These are phyloP conservation scores for Caenorhabditis japonica DNA, from an alignment of 2,888 invertebrate species.

Conservation along the genomic window DNA sequence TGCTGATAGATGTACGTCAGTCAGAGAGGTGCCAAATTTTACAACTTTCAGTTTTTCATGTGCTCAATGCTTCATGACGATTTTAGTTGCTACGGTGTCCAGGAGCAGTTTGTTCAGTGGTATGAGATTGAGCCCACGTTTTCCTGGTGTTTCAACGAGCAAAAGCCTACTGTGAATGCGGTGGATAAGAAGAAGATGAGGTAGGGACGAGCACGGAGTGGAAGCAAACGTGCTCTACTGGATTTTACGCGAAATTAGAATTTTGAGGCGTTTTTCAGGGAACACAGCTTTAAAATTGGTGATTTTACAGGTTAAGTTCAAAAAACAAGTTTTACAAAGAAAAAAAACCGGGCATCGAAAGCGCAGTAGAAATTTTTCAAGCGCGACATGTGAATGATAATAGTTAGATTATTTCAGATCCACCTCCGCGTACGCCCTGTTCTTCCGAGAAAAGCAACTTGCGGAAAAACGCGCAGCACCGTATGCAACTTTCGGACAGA, in stretches of 20 bases:
- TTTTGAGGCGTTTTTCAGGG: too few species aligned
- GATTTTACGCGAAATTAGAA: too few species aligned
- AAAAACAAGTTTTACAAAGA: too few species aligned
- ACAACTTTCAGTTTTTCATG: not conserved
- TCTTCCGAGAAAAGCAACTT: conserved; percentile 37
- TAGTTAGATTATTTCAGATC: conserved; percentile 12
- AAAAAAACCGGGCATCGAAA: too few species aligned
- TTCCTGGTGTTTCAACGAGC: too few species aligned
- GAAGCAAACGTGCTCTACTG: too few species aligned
- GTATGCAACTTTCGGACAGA: conserved; percentile 27
- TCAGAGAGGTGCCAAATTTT: conserved; percentile 39
- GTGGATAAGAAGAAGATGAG: too few species aligned
- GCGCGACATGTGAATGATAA: not conserved
- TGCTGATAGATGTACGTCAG: conserved; percentile 54
- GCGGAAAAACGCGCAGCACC: conserved; percentile 27
- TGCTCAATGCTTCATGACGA: conserved; percentile 3
- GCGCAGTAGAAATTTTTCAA: too few species aligned
- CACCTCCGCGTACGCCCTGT: conserved; percentile 46
- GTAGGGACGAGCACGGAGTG: too few species aligned
- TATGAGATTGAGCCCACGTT: conserved; percentile 40
- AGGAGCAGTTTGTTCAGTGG: conserved; percentile 24
- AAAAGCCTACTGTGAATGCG: too few species aligned
- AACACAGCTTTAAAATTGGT: too few species aligned
- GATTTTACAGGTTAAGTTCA: too few species aligned
- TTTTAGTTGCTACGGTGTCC: conserved; percentile 35